phyloP scores from a whole-genome alignment of 2,797 vertebrate species.

The Cirrhinus molitorella region DNA sequence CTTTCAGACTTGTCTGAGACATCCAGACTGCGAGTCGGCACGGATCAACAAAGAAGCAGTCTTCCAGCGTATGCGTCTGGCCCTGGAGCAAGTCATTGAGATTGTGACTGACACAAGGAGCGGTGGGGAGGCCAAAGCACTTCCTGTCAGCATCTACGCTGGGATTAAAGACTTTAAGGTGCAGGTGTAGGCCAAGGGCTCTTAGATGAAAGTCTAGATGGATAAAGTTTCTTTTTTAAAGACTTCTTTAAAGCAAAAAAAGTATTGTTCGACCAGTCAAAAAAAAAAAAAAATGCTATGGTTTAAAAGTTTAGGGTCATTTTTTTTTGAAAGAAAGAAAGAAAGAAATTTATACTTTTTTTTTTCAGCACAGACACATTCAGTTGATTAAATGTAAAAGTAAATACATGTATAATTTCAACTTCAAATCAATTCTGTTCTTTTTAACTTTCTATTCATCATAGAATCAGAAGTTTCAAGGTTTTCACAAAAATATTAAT shows the following conservation, averaged over 20 bases:
- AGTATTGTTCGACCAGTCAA: neutral
- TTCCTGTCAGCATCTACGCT: constrained; percentile 89
- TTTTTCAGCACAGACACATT: neutral
- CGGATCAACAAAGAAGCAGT: constrained; percentile 96
- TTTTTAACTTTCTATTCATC: neutral
- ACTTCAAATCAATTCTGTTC: neutral
- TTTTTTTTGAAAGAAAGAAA: neutral
- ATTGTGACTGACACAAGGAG: constrained; percentile 92
- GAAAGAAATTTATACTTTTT: neutral
- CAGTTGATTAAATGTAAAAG: neutral
- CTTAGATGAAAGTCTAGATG: neutral
- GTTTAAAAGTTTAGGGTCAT: neutral
- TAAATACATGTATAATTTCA: neutral
- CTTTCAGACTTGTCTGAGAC: constrained; percentile 94
- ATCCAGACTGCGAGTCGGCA: constrained; percentile 97
- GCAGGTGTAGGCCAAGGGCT: constrained; percentile 56
- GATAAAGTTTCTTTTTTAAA: constrained; percentile 5
- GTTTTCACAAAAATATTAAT: neutral
- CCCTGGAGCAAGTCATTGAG: constrained; percentile 96
- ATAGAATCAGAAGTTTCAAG: neutral
- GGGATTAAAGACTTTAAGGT: constrained; percentile 97
- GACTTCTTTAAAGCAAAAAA: neutral
- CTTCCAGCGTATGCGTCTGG: constrained; percentile 94
- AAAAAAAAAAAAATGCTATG: neutral
- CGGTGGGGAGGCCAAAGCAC: constrained; percentile 83